Base-by-base conservation (phyloP, 2,888 invertebrate species). In the Oligia strigilis region DNA sequence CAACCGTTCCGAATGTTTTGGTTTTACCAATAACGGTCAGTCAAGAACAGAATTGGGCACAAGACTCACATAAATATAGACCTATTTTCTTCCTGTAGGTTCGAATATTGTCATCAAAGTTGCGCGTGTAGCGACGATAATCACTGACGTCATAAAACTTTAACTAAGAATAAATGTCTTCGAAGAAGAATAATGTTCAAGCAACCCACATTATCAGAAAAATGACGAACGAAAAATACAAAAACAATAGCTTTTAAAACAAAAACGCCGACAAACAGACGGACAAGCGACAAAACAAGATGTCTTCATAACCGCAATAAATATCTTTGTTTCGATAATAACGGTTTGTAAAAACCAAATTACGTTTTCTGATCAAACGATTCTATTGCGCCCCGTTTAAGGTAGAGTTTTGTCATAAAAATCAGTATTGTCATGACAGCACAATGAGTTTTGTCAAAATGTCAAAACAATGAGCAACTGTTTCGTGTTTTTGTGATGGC, bases 221-320 rank as follows among this genome's bases (percentile, higher is more conserved):
- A 88, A 80, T 49, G 55, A 40, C n/a, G 4, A 4, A 62, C 72
- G 67, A 83, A 85, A 85, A 87, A 80, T 75, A 77, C 43, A 82
- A 76, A 52, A 65, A 87, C 76, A 87, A 85, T 67, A 69, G 9
- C 69, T 75, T 80, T 78, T 74, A 80, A 79, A 78, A 76, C 76
- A 72, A 82, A 78, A 88, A 87, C 60, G 78, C 89, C 90, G 89
- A 86, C 88, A 89, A 88, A 88, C 86, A 88, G 81, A 87, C 84
- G 82, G 72, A 88, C 83, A 85, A 85, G 82, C 60, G 52, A 67
- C 77, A 82, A 88, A 83, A 90, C 88, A 90, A 90, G 86, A 88
- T 64, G 81, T 87, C 88, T 90, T 92, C 91, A 93, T 90, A 90
- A 94, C 94, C 92, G 91, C 94, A 93, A 93, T 94, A 94, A 94